These are phyloP conservation scores for Scophthalmus maximus DNA, from an alignment of 2,113 vertebrate species.

Conservation along the genomic window DNA sequence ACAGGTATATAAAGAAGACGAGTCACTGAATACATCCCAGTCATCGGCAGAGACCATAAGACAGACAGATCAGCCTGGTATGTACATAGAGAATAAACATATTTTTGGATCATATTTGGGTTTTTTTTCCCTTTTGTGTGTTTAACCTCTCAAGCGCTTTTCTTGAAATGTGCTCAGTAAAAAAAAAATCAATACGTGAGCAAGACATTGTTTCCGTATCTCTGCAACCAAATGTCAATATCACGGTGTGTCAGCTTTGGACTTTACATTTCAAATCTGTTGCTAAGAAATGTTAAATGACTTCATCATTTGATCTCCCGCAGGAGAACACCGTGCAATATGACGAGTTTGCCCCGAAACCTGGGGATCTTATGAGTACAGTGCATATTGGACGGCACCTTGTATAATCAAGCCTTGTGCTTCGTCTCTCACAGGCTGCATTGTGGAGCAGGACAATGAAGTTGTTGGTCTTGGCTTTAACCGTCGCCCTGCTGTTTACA, in stretches of 20 bases:
- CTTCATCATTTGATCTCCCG: too few relatives aligned
- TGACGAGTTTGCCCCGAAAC: too few relatives aligned
- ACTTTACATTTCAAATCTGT: not conserved
- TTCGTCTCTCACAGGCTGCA: slow-evolving; percentile 33
- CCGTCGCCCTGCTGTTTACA: slow-evolving; percentile 68
- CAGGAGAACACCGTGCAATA: too few relatives aligned
- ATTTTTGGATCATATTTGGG: too few relatives aligned
- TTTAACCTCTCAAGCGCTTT: not conserved
- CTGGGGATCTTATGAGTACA: too few relatives aligned
- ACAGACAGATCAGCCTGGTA: slow-evolving; percentile 56
- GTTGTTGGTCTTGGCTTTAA: slow-evolving; percentile 66
- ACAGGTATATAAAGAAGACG: slow-evolving; percentile 56
- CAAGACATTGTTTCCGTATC: too few relatives aligned
- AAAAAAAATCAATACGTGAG: too few relatives aligned
- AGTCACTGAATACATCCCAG: slow-evolving; percentile 5
- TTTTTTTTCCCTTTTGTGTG: not conserved
- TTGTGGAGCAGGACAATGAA: slow-evolving; percentile 71
- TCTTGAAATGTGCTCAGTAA: not conserved
- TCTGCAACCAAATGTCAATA: not conserved
- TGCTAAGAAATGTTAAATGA: too few relatives aligned
- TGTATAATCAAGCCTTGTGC: slow-evolving; percentile 24
- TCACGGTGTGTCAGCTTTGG: too few relatives aligned
- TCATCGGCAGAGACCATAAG: slow-evolving; percentile 3
- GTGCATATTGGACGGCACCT: not conserved
- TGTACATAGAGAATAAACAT: slow-evolving; percentile 6